Evolutionary conservation across 1,140 invertebrate species (phyloP).

Genomic region (Metopolophium dirhodum): DNA sequence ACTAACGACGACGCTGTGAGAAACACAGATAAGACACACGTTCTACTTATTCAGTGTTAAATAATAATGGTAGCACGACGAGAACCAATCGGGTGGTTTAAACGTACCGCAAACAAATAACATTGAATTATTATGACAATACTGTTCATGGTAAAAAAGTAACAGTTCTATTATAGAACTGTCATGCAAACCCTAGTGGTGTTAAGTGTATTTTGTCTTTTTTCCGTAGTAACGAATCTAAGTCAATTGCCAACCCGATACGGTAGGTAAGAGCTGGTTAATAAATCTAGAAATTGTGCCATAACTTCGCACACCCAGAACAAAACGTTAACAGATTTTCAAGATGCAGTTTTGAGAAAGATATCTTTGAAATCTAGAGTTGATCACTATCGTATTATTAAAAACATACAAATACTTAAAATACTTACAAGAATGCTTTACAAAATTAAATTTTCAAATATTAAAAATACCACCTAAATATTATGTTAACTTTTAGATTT

Average conservation of each 20-base stretch:
- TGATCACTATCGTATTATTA: not conserved
- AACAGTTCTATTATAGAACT: too few relatives aligned
- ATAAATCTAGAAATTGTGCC: too few relatives aligned
- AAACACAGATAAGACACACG: not conserved
- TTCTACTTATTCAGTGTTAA: not conserved
- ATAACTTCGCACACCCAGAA: not conserved
- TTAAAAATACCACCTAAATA: too few relatives aligned
- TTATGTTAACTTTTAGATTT: too few relatives aligned
- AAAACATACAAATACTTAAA: not conserved
- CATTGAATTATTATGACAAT: not conserved
- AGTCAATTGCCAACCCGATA: too few relatives aligned
- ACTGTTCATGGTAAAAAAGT: not conserved
- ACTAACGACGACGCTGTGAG: conserved; percentile 2
- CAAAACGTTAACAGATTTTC: too few relatives aligned
- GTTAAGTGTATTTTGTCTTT: too few relatives aligned
- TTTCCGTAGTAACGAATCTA: too few relatives aligned
- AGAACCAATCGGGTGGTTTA: not conserved
- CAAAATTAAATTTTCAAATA: too few relatives aligned
- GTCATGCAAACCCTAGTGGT: too few relatives aligned
- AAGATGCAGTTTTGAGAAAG: not conserved
- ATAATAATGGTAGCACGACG: not conserved
- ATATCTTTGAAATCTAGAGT: not conserved
- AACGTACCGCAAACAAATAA: not conserved
- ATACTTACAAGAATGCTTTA: too few relatives aligned
- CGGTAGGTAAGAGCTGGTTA: too few relatives aligned